Evolutionary conservation across 2,113 vertebrate species (phyloP).

Genomic region (Climacteris rufus): DNA sequence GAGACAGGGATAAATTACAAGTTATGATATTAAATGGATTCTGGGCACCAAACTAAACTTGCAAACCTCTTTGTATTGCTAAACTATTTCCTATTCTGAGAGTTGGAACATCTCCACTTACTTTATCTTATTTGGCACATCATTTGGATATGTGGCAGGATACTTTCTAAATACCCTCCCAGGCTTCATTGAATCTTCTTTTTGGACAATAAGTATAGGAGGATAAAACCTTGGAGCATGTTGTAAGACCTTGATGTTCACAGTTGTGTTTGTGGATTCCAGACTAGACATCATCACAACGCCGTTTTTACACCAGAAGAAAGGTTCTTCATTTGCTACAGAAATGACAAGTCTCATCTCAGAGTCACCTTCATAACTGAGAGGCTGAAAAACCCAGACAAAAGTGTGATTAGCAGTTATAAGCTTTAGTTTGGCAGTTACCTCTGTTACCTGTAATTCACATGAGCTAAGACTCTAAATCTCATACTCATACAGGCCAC

Average conservation of each 20-base stretch:
- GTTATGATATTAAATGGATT: not conserved
- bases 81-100: not conserved
- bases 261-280: not conserved
- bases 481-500: not conserved
- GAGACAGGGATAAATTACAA: not conserved
- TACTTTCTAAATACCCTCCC: not conserved
- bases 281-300: not conserved
- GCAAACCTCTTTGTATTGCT: not conserved
- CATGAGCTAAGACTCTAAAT: not conserved
- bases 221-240: not conserved
- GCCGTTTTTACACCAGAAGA: not conserved
- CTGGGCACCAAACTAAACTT: not conserved
- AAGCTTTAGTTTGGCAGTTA: not conserved
- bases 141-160: not conserved
- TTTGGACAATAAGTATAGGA: not conserved
- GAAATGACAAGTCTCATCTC: not conserved
- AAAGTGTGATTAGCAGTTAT: not conserved
- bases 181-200: not conserved
- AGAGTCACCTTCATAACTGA: not conserved
- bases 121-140: not conserved
- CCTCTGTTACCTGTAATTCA: not conserved
- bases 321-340: not conserved
- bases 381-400: not conserved
- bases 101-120: not conserved
- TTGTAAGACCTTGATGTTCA: not conserved